phyloP scores from a whole-genome alignment of 2,888 invertebrate species.

The Sarcophaga subvicina region DNA sequence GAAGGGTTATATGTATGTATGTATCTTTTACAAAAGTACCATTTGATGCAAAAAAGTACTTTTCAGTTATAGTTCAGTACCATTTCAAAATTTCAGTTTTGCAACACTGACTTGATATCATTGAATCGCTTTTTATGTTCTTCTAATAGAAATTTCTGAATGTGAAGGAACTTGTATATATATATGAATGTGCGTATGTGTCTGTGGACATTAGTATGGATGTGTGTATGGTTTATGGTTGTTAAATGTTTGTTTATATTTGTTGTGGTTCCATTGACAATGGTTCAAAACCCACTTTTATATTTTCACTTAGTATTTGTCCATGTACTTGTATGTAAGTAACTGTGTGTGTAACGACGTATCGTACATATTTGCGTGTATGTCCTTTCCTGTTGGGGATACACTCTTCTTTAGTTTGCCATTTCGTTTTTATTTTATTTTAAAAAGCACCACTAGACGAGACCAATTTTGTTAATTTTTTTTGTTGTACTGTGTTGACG shows the following conservation, averaged over 20 bases:
- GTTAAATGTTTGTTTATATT: constrained; percentile 46
- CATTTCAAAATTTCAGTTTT: too few relatives aligned
- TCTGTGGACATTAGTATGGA: too few relatives aligned
- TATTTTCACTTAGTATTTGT: neutral
- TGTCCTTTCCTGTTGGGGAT: neutral
- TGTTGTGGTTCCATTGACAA: constrained; percentile 53
- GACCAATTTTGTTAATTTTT: constrained; percentile 25
- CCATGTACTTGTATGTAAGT: neutral
- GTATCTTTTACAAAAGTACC: too few relatives aligned
- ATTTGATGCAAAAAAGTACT: too few relatives aligned
- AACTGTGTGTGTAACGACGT: neutral
- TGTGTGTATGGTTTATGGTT: neutral
- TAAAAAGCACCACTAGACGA: constrained; percentile 27
- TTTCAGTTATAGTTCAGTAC: too few relatives aligned
- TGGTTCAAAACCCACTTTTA: constrained; percentile 33
- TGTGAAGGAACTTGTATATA: too few relatives aligned
- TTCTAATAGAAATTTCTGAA: too few relatives aligned
- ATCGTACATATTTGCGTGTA: neutral
- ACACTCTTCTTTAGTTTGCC: constrained; percentile 2
- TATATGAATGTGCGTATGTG: too few relatives aligned
- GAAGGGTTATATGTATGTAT: too few relatives aligned
- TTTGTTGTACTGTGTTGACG: constrained; percentile 24
- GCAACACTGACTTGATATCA: too few relatives aligned
- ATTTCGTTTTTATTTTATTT: neutral
- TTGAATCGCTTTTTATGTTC: too few relatives aligned